Conservation (phyloP, 2,888 invertebrate genomes). For the Plutella xylostella region DNA sequence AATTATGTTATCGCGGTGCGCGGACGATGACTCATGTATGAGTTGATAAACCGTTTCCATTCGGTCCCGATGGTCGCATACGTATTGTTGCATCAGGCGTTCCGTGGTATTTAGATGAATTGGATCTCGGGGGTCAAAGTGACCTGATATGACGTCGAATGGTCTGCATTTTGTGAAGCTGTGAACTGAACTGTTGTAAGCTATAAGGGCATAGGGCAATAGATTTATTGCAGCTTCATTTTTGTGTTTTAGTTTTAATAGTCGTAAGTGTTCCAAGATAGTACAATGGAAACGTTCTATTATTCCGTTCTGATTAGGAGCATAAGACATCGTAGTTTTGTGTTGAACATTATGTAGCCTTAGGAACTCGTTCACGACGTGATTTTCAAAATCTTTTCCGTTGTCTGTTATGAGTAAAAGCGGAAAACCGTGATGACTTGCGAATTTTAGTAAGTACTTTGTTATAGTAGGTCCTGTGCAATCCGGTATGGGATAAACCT, state of each 20-base stretch:
- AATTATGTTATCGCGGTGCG: not conserved
- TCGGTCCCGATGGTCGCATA: not conserved
- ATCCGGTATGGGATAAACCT: not conserved
- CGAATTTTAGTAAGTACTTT: not conserved
- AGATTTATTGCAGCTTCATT: slow-evolving; percentile 1
- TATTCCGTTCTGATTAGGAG: slow-evolving; percentile 1
- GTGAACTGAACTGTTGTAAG: slow-evolving; percentile 1
- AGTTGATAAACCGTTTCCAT: not conserved
- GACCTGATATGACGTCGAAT: not conserved
- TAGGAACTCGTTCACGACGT: not conserved
- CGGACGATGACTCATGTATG: not conserved
- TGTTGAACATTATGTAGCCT: not conserved
- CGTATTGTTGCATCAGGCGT: not conserved
- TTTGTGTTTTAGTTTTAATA: not conserved
- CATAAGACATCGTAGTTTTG: not conserved
- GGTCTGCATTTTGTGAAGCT: slow-evolving; percentile 6
- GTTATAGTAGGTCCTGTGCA: not conserved
- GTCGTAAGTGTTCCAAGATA: slow-evolving; percentile 4
- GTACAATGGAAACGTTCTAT: slow-evolving; percentile 5
- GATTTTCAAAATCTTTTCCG: slow-evolving; percentile 1
- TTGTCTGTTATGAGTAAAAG: not conserved
- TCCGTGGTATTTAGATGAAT: not conserved
- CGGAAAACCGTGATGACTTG: not conserved
- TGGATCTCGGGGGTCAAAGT: slow-evolving; percentile 5
- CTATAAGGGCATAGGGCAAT: slow-evolving; percentile 3